Conservation (phyloP, 1,140 invertebrate species). For the Megathymus violae region DNA sequence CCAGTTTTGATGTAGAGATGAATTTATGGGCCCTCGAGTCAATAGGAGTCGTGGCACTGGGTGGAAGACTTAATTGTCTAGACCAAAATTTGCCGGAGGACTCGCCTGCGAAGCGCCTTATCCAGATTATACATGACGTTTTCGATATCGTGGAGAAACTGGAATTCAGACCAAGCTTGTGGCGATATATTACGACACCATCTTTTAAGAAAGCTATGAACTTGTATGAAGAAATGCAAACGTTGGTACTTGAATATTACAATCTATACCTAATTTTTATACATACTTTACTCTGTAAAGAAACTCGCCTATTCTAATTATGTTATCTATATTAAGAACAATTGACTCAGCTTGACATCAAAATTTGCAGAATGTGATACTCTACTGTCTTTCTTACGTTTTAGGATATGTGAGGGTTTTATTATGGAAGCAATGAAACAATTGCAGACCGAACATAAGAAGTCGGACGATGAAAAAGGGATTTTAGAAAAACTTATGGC, state of each 20-base stretch:
- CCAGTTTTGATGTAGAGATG: slow-evolving; percentile 85
- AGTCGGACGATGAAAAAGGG: slow-evolving; percentile 55
- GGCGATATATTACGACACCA: slow-evolving; percentile 85
- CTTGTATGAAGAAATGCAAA: slow-evolving; percentile 58
- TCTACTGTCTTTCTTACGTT: slow-evolving; percentile 34
- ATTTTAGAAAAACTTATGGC: slow-evolving; percentile 84
- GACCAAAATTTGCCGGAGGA: slow-evolving; percentile 78
- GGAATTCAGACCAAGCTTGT: slow-evolving; percentile 86
- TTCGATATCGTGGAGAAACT: slow-evolving; percentile 85
- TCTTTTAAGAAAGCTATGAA: slow-evolving; percentile 83
- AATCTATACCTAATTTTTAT: too few species aligned
- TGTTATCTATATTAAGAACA: too few species aligned
- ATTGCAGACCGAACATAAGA: slow-evolving; percentile 35
- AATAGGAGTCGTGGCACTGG: slow-evolving; percentile 87
- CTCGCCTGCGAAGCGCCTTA: slow-evolving; percentile 85
- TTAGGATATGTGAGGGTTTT: slow-evolving; percentile 55
- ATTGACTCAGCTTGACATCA: too few species aligned
- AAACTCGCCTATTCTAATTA: too few species aligned
- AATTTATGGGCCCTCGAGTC: slow-evolving; percentile 89
- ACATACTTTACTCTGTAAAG: too few species aligned
- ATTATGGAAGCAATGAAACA: slow-evolving; percentile 52
- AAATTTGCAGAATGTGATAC: too few species aligned
- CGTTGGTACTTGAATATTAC: too few species aligned
- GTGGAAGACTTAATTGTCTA: slow-evolving; percentile 86
- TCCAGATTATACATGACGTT: slow-evolving; percentile 85